Evolutionary conservation across 2,888 invertebrate genomes (phyloP).

Genomic region (Vannuccia rotundouncinata): DNA sequence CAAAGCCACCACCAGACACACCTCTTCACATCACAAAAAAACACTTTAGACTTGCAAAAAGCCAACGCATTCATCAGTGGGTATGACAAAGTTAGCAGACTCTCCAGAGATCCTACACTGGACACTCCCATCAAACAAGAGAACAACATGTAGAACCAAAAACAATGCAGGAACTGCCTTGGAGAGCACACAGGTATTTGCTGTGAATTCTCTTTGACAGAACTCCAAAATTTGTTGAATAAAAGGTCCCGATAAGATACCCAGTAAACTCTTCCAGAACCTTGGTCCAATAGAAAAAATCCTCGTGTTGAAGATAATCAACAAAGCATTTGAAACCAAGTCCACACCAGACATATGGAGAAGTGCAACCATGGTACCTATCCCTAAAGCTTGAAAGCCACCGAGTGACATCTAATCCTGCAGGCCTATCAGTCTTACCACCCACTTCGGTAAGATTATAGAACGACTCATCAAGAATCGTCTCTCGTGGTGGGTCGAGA

Average conservation of each 20-base stretch:
- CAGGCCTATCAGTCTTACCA: background rate
- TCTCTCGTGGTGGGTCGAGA: too few species aligned
- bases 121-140: conserved; percentile 12
- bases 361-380: background rate
- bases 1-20: background rate
- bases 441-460: background rate
- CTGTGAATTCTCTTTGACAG: background rate
- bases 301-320: background rate
- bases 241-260: background rate
- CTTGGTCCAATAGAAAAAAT: background rate
- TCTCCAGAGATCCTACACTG: background rate
- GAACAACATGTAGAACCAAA: background rate
- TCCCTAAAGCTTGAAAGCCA: background rate
- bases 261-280: background rate
- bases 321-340: conserved; percentile 4
- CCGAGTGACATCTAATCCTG: background rate
- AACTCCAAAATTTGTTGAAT: background rate
- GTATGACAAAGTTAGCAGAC: conserved; percentile 6
- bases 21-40: background rate
- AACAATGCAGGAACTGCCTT: background rate
- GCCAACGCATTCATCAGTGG: background rate
- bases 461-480: too few species aligned
- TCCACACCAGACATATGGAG: background rate
- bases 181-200: background rate
- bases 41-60: background rate